phyloP scores from a whole-genome alignment of 2,113 vertebrate genomes.

The Alosa alosa region DNA sequence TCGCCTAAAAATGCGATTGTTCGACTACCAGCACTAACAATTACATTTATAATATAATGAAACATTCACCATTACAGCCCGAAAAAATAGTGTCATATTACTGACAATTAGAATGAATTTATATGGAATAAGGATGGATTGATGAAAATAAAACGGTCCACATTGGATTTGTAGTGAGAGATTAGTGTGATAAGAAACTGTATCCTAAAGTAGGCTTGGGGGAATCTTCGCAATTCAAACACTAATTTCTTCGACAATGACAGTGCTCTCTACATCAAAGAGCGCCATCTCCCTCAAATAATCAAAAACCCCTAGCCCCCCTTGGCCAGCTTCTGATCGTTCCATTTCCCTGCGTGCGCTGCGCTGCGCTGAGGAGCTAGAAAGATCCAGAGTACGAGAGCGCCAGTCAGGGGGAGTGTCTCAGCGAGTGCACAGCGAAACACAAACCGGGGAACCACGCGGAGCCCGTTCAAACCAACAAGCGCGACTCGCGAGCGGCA shows the following conservation, averaged over 20 bases:
- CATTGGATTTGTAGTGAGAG: neutral
- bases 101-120: neutral
- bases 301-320: neutral
- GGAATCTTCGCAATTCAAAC: neutral
- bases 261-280: neutral
- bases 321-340: neutral
- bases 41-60: too few relatives aligned
- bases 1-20: too few relatives aligned
- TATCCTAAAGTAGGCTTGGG: neutral
- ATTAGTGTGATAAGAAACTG: neutral
- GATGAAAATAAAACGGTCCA: too few relatives aligned
- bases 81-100: neutral
- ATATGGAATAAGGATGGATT: neutral
- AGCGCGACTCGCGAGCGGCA: conserved; percentile 64
- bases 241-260: neutral
- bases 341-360: neutral
- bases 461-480: conserved; percentile 64
- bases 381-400: conserved; percentile 28
- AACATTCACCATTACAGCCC: too few relatives aligned
- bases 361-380: conserved; percentile 28
- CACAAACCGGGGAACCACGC: conserved; percentile 52
- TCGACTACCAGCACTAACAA: too few relatives aligned
- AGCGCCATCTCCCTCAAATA: neutral
- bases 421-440: conserved; percentile 20
- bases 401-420: conserved; percentile 31